Conservation (phyloP, 2,797 vertebrate genomes). For the Chaetodon trifasciatus region DNA sequence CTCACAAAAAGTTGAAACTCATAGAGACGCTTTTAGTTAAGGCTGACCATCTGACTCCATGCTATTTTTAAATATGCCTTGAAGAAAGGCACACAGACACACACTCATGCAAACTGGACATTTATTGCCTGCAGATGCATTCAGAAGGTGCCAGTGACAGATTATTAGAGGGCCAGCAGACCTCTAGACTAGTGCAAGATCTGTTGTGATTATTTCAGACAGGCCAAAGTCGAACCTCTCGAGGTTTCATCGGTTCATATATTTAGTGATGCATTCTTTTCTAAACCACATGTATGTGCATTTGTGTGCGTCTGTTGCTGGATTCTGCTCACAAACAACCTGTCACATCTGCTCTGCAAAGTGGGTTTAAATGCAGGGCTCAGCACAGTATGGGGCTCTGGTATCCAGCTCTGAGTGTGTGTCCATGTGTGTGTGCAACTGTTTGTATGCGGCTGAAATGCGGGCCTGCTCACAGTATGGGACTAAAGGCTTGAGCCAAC, state of each 20-base stretch:
- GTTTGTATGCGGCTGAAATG: slow-evolving; percentile 29
- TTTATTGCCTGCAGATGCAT: slow-evolving; percentile 32
- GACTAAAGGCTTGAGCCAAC: slow-evolving; percentile 27
- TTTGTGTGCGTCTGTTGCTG: slow-evolving; percentile 20
- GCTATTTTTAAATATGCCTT: slow-evolving; percentile 39
- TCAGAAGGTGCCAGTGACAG: slow-evolving; percentile 28
- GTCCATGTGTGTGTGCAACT: not conserved
- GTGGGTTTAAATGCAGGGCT: slow-evolving; percentile 54
- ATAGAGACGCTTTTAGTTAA: slow-evolving; percentile 19
- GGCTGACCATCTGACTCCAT: not conserved
- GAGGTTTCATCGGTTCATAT: slow-evolving; percentile 18
- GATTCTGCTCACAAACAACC: slow-evolving; percentile 60
- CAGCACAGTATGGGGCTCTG: slow-evolving; percentile 49
- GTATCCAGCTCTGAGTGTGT: slow-evolving; percentile 24
- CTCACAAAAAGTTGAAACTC: not conserved
- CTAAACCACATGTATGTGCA: slow-evolving; percentile 16
- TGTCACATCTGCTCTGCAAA: slow-evolving; percentile 63
- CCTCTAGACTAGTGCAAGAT: slow-evolving; percentile 10
- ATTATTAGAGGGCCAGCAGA: slow-evolving; percentile 38
- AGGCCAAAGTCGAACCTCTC: slow-evolving; percentile 26
- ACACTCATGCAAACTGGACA: slow-evolving; percentile 12
- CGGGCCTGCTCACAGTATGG: slow-evolving; percentile 39
- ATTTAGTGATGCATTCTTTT: slow-evolving; percentile 6
- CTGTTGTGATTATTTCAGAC: slow-evolving; percentile 46
- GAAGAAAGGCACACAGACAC: not conserved